phyloP scores from a whole-genome alignment of 2,113 vertebrate genomes.

The Malaclemys terrapin region DNA sequence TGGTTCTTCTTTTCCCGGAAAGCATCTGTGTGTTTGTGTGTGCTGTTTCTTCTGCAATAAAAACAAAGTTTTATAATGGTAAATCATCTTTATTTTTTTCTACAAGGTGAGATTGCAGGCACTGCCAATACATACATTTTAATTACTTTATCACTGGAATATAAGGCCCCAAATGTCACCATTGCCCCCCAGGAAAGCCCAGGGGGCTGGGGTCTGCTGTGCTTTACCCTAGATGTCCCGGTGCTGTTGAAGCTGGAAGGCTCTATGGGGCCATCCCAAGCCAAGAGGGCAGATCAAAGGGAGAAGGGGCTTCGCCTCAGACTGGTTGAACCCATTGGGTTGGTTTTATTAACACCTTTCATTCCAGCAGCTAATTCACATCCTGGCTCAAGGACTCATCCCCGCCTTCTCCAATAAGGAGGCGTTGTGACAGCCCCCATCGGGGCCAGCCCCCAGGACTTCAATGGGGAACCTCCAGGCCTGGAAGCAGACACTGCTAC shows the following conservation, averaged over 20 bases:
- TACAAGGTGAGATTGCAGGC: too few relatives aligned
- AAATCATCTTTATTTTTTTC: too few relatives aligned
- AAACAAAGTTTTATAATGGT: too few relatives aligned
- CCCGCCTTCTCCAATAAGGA: not conserved
- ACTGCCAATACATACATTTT: too few relatives aligned
- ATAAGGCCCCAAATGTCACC: too few relatives aligned
- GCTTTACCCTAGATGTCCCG: not conserved
- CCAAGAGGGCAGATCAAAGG: not conserved
- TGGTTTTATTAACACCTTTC: not conserved
- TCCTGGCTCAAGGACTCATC: not conserved
- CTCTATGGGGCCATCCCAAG: not conserved
- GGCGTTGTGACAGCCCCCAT: not conserved
- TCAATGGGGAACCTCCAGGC: not conserved
- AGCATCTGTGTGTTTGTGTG: too few relatives aligned
- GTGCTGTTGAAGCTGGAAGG: not conserved
- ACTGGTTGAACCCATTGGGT: not conserved
- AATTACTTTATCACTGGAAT: too few relatives aligned
- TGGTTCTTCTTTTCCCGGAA: too few relatives aligned
- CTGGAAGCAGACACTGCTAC: not conserved
- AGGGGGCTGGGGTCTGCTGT: not conserved
- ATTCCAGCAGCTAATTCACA: not conserved
- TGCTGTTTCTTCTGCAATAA: too few relatives aligned
- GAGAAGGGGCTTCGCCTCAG: not conserved
- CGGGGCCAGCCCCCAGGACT: not conserved
- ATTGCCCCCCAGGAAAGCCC: too few relatives aligned